Conservation (phyloP, 2,113 vertebrate species). For the Pseudorasbora parva region DNA sequence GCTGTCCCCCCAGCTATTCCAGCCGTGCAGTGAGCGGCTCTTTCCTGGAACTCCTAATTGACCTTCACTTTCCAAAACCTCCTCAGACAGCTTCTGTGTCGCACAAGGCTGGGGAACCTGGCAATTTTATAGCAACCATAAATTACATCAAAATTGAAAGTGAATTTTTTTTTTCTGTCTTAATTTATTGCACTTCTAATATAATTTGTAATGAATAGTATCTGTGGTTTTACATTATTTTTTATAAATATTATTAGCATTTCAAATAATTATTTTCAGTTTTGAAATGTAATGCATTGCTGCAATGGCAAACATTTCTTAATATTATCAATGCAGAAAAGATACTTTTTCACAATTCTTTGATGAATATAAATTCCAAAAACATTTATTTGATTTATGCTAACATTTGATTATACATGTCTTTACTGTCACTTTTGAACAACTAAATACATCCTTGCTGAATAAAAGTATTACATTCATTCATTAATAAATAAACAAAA, state of each 20-base stretch:
- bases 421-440: background rate
- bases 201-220: background rate
- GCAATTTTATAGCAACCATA: background rate
- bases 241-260: no score
- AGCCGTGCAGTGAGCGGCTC: background rate
- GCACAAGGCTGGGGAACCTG: background rate
- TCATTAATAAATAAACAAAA: no score
- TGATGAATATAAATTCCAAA: background rate
- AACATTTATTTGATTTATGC: background rate
- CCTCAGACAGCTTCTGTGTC: background rate
- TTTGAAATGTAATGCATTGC: background rate
- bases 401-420: background rate
- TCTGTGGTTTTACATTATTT: background rate
- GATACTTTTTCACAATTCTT: background rate
- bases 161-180: no score
- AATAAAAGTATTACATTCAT: background rate
- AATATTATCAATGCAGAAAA: background rate
- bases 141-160: no score
- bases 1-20: conserved; percentile 41
- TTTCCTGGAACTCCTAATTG: conserved; percentile 30
- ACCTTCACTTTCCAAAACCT: conserved; percentile 31
- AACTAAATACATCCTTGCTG: no score
- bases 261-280: no score
- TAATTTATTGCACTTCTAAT: background rate
- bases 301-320: background rate